Percentiles rank a stretch among this genome's conserved stretches.
Evolutionary conservation across 2,888 invertebrate species (phyloP).

Genomic region (Eulithis testata): DNA sequence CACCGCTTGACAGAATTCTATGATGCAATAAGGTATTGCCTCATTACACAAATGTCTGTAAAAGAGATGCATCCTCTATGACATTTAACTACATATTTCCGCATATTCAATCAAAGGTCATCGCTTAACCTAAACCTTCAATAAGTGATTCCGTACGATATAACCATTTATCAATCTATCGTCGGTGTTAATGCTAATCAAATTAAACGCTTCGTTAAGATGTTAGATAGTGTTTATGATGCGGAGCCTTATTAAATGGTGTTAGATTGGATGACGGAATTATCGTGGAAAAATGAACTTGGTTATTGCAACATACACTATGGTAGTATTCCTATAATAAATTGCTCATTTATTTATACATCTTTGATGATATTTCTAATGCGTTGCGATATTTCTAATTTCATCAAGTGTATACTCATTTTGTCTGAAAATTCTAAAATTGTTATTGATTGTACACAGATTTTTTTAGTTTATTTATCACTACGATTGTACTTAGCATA

Average conservation of each 20-base stretch:
- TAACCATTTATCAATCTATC: conserved; percentile 59
- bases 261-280: conserved; percentile 29
- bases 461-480: too few species aligned
- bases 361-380: too few species aligned
- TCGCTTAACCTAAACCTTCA: conserved; percentile 63
- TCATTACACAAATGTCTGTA: background rate
- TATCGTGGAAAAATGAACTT: conserved; percentile 13
- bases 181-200: conserved; percentile 58
- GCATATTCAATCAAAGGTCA: conserved; percentile 56
- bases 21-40: background rate
- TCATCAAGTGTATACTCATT: too few species aligned
- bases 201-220: conserved; percentile 69
- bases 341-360: too few species aligned
- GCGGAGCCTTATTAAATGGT: conserved; percentile 33
- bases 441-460: too few species aligned
- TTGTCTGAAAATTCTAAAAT: too few species aligned
- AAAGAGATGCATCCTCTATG: background rate
- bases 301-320: too few species aligned
- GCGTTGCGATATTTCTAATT: too few species aligned
- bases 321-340: too few species aligned
- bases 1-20: conserved; percentile 2
- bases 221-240: conserved; percentile 49
- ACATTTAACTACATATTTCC: conserved; percentile 20
- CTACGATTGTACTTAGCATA: too few species aligned
- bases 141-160: conserved; percentile 34